Conservation (phyloP, 2,797 vertebrate species). For the Myotis vivesi region DNA sequence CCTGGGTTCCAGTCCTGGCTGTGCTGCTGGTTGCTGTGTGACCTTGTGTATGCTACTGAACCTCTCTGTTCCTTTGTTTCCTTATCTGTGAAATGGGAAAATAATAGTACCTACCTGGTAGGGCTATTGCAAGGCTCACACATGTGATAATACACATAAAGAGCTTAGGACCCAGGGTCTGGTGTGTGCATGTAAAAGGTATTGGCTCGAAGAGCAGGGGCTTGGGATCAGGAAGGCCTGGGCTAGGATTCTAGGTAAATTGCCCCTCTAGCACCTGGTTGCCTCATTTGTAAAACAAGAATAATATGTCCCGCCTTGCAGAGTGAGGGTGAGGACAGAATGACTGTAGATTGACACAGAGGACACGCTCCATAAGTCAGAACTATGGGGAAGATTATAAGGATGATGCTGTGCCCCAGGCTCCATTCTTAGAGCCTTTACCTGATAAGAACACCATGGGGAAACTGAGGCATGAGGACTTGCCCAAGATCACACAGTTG, state of each 20-base stretch:
- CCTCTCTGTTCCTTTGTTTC: not conserved
- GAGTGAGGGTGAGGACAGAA: not conserved
- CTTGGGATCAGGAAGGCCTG: too few species aligned
- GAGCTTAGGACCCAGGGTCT: not conserved
- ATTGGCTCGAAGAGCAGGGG: not conserved
- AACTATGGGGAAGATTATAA: not conserved
- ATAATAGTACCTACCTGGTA: not conserved
- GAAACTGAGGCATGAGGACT: not conserved
- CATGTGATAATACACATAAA: not conserved
- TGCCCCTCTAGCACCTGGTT: not conserved
- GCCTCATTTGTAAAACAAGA: not conserved
- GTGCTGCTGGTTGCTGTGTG: not conserved
- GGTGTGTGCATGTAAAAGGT: fast-evolving
- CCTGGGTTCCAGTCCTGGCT: not conserved
- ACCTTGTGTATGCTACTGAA: not conserved
- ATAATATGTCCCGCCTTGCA: not conserved
- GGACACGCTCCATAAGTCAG: not conserved
- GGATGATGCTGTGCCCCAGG: too few species aligned
- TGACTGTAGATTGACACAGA: not conserved
- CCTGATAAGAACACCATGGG: not conserved
- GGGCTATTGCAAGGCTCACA: not conserved
- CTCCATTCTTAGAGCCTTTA: not conserved
- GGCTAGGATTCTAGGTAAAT: not conserved
- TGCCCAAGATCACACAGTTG: not conserved
- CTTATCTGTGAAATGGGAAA: not conserved